These are phyloP conservation scores for Orthosia gracilis DNA, from an alignment of 2,888 invertebrate species.

Conservation along the genomic window DNA sequence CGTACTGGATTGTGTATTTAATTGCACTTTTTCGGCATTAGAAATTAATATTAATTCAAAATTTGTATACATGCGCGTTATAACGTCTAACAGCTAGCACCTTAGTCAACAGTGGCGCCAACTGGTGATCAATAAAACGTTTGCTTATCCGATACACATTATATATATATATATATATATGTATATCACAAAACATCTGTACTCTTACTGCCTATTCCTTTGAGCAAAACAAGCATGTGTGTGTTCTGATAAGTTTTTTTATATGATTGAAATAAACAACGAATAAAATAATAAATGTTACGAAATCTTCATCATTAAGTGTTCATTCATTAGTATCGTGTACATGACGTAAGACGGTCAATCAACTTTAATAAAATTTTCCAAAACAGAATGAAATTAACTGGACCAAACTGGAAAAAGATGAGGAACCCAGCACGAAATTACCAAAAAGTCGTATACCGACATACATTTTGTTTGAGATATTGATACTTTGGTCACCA, in stretches of 20 bases:
- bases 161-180: too few species aligned
- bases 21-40: too few species aligned
- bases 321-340: not conserved
- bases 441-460: not conserved
- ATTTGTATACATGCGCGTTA: too few species aligned
- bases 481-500: not conserved
- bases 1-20: too few species aligned
- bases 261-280: not conserved
- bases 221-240: not conserved
- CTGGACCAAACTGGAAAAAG: not conserved
- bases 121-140: too few species aligned
- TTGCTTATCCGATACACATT: too few species aligned
- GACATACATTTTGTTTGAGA: not conserved
- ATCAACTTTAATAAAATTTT: not conserved
- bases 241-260: conserved; percentile 1
- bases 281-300: not conserved
- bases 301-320: not conserved
- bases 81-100: too few species aligned
- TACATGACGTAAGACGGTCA: conserved; percentile 1
- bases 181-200: too few species aligned
- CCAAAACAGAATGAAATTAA: too few species aligned
- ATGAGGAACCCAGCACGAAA: not conserved
- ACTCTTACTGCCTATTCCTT: not conserved
- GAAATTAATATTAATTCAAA: too few species aligned
- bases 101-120: too few species aligned